Percentiles rank a stretch among this genome's conserved stretches.
These are phyloP conservation scores for Brachionus manjavacas DNA, from an alignment of 1,140 invertebrate species.

Conservation along the genomic window DNA sequence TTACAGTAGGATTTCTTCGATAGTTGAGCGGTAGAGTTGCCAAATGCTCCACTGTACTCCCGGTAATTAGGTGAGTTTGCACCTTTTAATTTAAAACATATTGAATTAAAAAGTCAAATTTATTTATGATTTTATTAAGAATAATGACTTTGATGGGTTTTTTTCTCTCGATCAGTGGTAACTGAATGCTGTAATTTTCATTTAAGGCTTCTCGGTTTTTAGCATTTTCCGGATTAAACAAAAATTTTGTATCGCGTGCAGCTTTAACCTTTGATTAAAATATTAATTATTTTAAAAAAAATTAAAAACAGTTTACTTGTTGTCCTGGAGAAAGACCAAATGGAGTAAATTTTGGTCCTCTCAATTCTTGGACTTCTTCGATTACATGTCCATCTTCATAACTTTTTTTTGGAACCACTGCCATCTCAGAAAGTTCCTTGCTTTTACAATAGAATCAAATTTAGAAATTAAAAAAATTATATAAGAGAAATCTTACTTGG, in stretches of 20 bases:
- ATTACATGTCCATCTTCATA: background rate
- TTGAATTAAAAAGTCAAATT: background rate
- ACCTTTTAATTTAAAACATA: background rate
- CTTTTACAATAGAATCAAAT: background rate
- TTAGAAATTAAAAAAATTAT: background rate
- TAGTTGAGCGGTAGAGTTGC: background rate
- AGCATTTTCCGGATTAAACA: slow-evolving; percentile 53
- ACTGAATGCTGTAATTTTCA: slow-evolving; percentile 54
- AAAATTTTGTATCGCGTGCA: slow-evolving; percentile 44
- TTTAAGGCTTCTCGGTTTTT: slow-evolving; percentile 51
- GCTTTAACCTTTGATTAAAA: background rate
- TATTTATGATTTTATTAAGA: background rate
- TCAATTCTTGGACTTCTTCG: background rate
- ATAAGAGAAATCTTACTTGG: background rate
- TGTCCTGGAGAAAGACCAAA: slow-evolving; percentile 21
- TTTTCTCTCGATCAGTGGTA: slow-evolving; percentile 52
- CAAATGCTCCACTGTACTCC: background rate
- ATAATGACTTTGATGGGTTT: slow-evolving; percentile 46
- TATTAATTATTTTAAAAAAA: background rate
- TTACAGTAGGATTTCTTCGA: slow-evolving; percentile 27
- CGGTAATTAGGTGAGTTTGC: slow-evolving; percentile 35
- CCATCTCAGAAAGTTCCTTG: background rate
- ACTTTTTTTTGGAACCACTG: background rate
- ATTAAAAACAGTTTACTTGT: background rate
- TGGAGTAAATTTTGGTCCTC: background rate